Percentiles rank a stretch among this genome's conserved stretches.
Conservation (phyloP, 2,888 invertebrate species). For the Phlogophora meticulosa region DNA sequence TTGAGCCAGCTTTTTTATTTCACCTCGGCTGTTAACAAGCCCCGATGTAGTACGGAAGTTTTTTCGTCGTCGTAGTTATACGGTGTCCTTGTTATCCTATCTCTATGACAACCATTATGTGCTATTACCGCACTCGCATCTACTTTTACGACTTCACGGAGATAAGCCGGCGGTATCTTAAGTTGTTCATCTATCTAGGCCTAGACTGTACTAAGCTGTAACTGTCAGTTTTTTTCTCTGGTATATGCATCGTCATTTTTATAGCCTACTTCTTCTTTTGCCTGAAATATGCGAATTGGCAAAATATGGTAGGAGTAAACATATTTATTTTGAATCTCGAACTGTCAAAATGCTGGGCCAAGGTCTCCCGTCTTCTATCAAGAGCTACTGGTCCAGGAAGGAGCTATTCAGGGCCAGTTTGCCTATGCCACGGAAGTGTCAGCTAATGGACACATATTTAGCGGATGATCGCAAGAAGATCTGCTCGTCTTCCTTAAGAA, state of each 20-base stretch:
- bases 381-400: no score
- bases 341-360: no score
- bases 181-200: background rate
- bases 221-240: background rate
- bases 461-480: no score
- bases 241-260: background rate
- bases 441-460: no score
- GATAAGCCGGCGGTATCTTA: constrained; percentile 44
- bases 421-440: no score
- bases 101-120: constrained; percentile 36
- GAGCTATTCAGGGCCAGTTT: no score
- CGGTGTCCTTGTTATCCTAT: constrained; percentile 16
- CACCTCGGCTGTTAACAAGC: background rate
- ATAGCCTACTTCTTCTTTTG: background rate
- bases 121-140: constrained; percentile 44
- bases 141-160: constrained; percentile 40
- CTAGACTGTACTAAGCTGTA: background rate
- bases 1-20: background rate
- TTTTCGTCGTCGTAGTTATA: constrained; percentile 12
- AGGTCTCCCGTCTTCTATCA: no score
- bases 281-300: no score
- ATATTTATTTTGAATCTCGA: no score
- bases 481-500: no score
- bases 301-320: no score
- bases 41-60: constrained; percentile 4